Percentiles rank a stretch among this genome's conserved stretches.
Conservation (phyloP, 1,140 invertebrate species). For the Argopecten irradians region DNA sequence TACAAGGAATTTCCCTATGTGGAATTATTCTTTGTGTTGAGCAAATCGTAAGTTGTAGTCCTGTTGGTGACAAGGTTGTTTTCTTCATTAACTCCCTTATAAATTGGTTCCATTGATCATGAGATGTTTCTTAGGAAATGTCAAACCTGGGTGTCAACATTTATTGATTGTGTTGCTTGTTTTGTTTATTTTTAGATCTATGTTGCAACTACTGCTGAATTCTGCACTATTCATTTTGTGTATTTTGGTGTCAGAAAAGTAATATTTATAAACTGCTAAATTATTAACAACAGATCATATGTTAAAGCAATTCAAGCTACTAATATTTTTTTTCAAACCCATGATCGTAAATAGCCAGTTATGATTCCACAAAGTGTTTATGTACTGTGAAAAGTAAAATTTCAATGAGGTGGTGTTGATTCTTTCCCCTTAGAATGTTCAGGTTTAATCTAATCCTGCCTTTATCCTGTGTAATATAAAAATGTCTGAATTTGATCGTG, state of each 20-base stretch:
- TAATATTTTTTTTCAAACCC: background rate
- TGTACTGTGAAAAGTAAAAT: background rate
- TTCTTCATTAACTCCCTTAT: too few species aligned
- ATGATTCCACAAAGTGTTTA: background rate
- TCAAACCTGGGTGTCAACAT: too few species aligned
- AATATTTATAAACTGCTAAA: background rate
- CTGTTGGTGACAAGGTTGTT: too few species aligned
- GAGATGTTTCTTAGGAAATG: too few species aligned
- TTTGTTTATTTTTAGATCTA: background rate
- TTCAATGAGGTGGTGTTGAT: background rate
- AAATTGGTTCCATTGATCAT: too few species aligned
- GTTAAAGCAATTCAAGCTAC: background rate
- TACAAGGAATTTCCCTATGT: too few species aligned
- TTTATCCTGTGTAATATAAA: background rate
- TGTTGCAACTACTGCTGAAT: background rate
- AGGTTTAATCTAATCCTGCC: background rate
- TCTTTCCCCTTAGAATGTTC: background rate
- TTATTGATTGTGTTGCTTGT: background rate
- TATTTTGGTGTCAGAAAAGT: background rate
- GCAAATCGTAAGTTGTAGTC: too few species aligned
- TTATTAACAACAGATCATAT: background rate
- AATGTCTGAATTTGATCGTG: background rate
- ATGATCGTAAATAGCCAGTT: background rate
- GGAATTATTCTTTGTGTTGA: too few species aligned
- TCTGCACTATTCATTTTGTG: background rate